Evolutionary conservation across 2,888 invertebrate genomes (phyloP).

Genomic region (Hemaris fuciformis): DNA sequence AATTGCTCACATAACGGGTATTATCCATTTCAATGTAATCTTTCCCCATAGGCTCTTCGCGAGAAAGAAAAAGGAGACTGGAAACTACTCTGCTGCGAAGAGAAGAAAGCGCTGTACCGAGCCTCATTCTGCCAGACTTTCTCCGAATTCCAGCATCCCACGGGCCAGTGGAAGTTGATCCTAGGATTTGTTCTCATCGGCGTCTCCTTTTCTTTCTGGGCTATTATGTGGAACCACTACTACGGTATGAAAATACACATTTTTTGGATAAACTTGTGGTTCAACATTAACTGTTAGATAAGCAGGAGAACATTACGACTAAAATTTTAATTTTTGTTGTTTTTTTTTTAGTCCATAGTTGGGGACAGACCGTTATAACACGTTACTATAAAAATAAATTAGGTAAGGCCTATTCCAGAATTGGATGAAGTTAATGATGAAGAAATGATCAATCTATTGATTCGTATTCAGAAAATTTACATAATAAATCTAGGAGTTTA

Average conservation of each 20-base stretch:
- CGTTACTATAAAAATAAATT: too few relatives aligned
- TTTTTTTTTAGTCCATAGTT: too few relatives aligned
- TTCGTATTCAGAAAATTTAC: too few relatives aligned
- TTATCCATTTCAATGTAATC: neutral
- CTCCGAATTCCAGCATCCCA: constrained; percentile 91
- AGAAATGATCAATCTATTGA: too few relatives aligned
- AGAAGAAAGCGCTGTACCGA: constrained; percentile 96
- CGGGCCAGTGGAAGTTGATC: constrained; percentile 90
- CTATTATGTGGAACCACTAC: constrained; percentile 80
- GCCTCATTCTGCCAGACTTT: constrained; percentile 96
- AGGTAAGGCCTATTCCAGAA: too few relatives aligned
- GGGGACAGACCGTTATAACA: too few relatives aligned
- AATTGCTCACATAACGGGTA: too few relatives aligned
- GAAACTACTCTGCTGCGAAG: constrained; percentile 93
- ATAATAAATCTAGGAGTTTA: too few relatives aligned
- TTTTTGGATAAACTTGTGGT: neutral
- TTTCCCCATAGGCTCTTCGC: constrained; percentile 84
- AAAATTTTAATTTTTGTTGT: too few relatives aligned
- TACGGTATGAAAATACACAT: constrained; percentile 74
- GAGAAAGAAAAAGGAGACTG: constrained; percentile 98
- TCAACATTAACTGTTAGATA: too few relatives aligned
- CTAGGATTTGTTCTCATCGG: constrained; percentile 79
- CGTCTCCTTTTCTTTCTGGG: constrained; percentile 80
- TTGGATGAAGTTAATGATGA: too few relatives aligned
- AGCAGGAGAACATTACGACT: too few relatives aligned